These are phyloP conservation scores for Scomber japonicus DNA, from an alignment of 2,113 vertebrate species.

Conservation along the genomic window DNA sequence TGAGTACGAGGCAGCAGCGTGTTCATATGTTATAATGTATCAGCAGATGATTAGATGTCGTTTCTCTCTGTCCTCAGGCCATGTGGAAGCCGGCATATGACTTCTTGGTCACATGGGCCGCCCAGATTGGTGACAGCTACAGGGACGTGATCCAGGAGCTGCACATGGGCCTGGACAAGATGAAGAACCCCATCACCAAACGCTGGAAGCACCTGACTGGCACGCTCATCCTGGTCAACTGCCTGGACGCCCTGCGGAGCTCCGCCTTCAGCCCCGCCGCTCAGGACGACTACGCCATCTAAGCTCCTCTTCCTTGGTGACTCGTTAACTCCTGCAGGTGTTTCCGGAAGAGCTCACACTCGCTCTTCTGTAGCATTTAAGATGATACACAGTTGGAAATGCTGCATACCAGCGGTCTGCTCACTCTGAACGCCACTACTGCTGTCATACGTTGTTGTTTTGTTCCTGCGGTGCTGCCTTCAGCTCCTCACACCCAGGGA, in stretches of 20 bases:
- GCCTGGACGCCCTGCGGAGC: conserved; percentile 92
- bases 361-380: neutral
- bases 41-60: neutral
- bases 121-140: conserved; percentile 97
- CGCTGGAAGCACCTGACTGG: conserved; percentile 98
- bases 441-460: conserved; percentile 1
- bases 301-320: conserved; percentile 29
- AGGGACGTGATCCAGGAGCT: conserved; percentile 97
- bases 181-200: conserved; percentile 97
- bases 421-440: conserved; percentile 25
- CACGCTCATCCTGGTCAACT: conserved; percentile 95
- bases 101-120: conserved; percentile 96
- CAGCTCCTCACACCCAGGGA: neutral
- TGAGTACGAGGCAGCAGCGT: no score
- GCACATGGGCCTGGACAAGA: conserved; percentile 94
- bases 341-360: neutral
- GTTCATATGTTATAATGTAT: no score
- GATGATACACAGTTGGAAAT: conserved; percentile 14
- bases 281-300: conserved; percentile 93
- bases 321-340: neutral
- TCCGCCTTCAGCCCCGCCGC: conserved; percentile 90
- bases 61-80: conserved; percentile 82
- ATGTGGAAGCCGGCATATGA: conserved; percentile 99
- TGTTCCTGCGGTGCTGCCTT: conserved; percentile 21
- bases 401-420: conserved; percentile 16